Base-by-base conservation (phyloP, 2,797 vertebrate species). In the Philypnodon macrostomus region DNA sequence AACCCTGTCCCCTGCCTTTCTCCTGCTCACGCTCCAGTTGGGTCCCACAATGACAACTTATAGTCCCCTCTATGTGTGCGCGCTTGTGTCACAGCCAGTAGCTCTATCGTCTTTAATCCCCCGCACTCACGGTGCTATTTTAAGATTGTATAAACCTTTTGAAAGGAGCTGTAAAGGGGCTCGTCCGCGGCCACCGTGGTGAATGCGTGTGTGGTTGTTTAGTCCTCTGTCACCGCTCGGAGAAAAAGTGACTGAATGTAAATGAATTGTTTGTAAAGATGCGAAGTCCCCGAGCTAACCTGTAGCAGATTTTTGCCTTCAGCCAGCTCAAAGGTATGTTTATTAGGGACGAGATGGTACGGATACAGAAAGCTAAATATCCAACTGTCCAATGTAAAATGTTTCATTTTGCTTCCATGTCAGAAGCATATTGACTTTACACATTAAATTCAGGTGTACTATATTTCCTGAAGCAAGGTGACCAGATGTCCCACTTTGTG, bases 141-240 rank as follows among this genome's bases (percentile, higher is more conserved):
- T 80, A 78, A 82, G 84, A 84, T 77, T 77, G 66, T 80, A 77
- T 83, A 87, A 87, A 85, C 74, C 81, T 80, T 84, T 77, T 80
- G 73, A 85, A 74, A 76, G 63, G 64, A 57, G 67, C 74, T 81
- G 70, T 62, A 47, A 79, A 73, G 69, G 61, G 61, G 65, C 74
- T 74, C 53, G 70, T 63, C 61, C 65, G 15, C 73, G 63, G 38
- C 36, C 55, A 49, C 57, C 65, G 30, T 67, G 60, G 30, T 67
- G 60, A 71, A 58, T 58, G 36, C 49, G 21, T 4, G 34, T 34
- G 31, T 38, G 24, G 47, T 42, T 36, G 41, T 70, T 35, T 63
- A 18, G 46, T 54, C 60, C 40, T 16, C 35, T 54, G 19, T 48
- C 38, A 30, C 27, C 27, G 3, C 27, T 23, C 21, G 21, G 21